Base-by-base conservation (phyloP, 2,113 vertebrate genomes). In the Ailuropoda melanoleuca region DNA sequence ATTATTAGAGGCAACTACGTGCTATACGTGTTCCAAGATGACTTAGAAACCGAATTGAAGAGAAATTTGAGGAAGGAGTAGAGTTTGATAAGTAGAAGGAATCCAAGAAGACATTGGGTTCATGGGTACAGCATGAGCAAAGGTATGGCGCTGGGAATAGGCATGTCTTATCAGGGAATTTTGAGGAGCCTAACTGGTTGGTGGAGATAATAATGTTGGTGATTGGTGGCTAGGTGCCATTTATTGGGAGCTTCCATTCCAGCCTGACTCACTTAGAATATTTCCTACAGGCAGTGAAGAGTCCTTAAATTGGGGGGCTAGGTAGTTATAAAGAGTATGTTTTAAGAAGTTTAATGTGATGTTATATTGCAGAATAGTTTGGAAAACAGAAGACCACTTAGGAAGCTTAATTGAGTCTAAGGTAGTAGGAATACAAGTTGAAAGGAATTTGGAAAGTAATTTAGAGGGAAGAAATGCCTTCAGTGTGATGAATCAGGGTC, bases 401-500 rank as follows among this genome's bases (percentile, higher is more conserved):
- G n/a, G 64, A 39, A 95, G 46, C 18, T 43, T 91, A 62, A 78
- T 14, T 95, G 68, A 43, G 23, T 92, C 9, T 74, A 50, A 87
- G 26, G 37, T 62, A 53, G 15, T 70, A 72, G 50, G n/a, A 88
- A 68, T 94, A 60, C 26, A 97, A 70, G 55, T 56, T 2, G 26
- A 70, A 89, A 97, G 26, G 17, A 88, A 24, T 85, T 84, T 70
- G 24, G 56, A 92, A 86, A 62, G 23, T 60, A 88, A 94, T 72
- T 90, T 83, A 50, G 43, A 92, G 96, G n/a, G 48, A 84, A 90
- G 24, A 93, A 85, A 85, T 92, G 26, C 60, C 14, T 80, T 88
- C 23, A 50, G 19, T 55, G 5, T 83, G 4, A 90, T 91, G 70
- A 85, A 19, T 93, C 56, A 85, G 88, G 60, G 70, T 70, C 60